Percentiles rank a stretch among this genome's conserved stretches.
Evolutionary conservation across 2,888 invertebrate genomes (phyloP).

Genomic region (Arctia plantaginis): DNA sequence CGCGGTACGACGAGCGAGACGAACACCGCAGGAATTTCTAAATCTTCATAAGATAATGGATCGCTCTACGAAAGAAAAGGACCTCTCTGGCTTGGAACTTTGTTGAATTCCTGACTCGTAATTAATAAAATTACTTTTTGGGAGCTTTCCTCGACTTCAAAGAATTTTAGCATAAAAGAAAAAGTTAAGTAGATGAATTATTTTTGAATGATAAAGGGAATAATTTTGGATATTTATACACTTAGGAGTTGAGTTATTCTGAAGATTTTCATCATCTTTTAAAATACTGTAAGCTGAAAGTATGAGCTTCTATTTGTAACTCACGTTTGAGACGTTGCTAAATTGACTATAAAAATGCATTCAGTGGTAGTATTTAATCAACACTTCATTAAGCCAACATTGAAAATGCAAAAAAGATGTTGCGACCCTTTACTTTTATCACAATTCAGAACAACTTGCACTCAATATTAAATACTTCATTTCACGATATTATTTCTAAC

Average conservation of each 20-base stretch:
- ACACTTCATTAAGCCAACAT: neutral
- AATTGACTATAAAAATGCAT: neutral
- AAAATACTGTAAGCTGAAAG: slow-evolving; percentile 30
- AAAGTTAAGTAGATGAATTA: slow-evolving; percentile 86
- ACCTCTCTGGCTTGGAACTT: slow-evolving; percentile 83
- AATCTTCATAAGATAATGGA: slow-evolving; percentile 87
- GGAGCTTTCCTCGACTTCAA: slow-evolving; percentile 86
- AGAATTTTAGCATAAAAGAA: slow-evolving; percentile 86
- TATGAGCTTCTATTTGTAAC: slow-evolving; percentile 14
- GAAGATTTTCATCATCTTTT: slow-evolving; percentile 54
- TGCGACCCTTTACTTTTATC: neutral
- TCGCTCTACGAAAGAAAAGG: slow-evolving; percentile 83
- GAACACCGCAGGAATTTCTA: slow-evolving; percentile 84
- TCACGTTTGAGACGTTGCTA: slow-evolving; percentile 19
- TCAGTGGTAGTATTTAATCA: neutral
- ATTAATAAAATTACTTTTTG: slow-evolving; percentile 87
- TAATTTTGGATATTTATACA: slow-evolving; percentile 82
- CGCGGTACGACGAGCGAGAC: slow-evolving; percentile 55
- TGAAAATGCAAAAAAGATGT: neutral
- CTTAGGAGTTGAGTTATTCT: slow-evolving; percentile 67
- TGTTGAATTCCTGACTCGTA: slow-evolving; percentile 86
- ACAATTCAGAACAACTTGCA: neutral
- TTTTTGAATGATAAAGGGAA: slow-evolving; percentile 85
- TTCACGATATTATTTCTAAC: slow-evolving; percentile 4
- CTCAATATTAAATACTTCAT: neutral